A percentile compares a stretch with the other conserved stretches of the same genome.
phyloP scores from a whole-genome alignment of 2,888 invertebrate species.

The Cephonodes hylas region DNA sequence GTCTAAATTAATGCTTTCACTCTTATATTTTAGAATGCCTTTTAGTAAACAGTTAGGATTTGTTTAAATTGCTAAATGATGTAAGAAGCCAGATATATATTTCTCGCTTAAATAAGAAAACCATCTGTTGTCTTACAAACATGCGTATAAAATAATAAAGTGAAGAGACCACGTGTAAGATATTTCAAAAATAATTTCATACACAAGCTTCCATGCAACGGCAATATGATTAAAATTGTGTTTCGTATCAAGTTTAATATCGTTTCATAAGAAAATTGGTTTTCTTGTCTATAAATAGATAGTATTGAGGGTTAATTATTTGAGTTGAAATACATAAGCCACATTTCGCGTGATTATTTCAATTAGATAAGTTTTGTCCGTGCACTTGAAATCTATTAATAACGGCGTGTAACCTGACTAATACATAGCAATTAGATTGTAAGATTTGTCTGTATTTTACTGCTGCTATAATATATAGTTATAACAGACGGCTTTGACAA shows the following conservation, averaged over 20 bases:
- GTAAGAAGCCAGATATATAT: neutral
- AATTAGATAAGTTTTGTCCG: constrained; percentile 6
- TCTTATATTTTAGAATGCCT: no score
- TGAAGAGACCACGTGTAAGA: neutral
- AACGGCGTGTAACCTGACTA: neutral
- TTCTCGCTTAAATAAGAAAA: neutral
- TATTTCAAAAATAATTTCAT: neutral
- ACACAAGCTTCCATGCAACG: neutral
- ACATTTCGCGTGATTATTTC: neutral
- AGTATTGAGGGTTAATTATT: neutral
- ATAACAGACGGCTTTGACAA: no score
- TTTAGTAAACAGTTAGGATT: no score
- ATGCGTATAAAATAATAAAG: neutral
- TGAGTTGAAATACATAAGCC: neutral
- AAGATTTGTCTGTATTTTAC: no score
- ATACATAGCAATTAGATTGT: no score
- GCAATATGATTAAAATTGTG: neutral
- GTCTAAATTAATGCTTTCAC: neutral
- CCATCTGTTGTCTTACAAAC: neutral
- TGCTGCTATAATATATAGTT: no score
- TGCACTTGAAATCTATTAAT: constrained; percentile 10
- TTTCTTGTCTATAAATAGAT: neutral
- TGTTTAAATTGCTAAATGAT: neutral
- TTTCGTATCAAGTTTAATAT: neutral
- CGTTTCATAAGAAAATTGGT: neutral